These are phyloP conservation scores for Chelonus insularis DNA, from an alignment of 1,140 invertebrate genomes.

Conservation along the genomic window DNA sequence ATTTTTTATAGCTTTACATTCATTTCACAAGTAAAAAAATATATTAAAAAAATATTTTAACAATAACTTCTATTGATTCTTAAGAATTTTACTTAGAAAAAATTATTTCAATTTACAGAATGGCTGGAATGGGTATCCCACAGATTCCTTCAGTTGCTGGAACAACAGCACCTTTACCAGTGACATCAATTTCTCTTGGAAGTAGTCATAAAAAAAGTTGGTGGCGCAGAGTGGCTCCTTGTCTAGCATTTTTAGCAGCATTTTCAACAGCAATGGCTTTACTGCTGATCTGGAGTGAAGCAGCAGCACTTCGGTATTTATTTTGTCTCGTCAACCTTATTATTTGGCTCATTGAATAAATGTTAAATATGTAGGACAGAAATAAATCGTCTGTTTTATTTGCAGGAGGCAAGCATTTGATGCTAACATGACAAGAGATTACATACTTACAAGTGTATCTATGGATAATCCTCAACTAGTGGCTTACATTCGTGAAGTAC, in stretches of 20 bases:
- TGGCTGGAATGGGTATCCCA: slow-evolving; percentile 38
- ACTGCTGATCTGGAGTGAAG: slow-evolving; percentile 55
- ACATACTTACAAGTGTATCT: slow-evolving; percentile 69
- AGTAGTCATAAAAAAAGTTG: slow-evolving; percentile 44
- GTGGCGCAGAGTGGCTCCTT: slow-evolving; percentile 48
- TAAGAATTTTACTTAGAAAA: too few species aligned
- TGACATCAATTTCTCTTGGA: slow-evolving; percentile 18
- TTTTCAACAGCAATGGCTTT: slow-evolving; percentile 56
- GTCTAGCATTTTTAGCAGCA: slow-evolving; percentile 51
- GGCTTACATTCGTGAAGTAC: slow-evolving; percentile 70
- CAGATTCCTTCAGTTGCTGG: slow-evolving; percentile 26
- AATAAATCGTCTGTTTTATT: slow-evolving; percentile 5
- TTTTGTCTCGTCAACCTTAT: not conserved
- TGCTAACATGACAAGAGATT: slow-evolving; percentile 73
- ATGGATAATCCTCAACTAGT: slow-evolving; percentile 75
- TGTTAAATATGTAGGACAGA: not conserved
- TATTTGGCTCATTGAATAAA: not conserved
- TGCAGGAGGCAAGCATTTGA: slow-evolving; percentile 56
- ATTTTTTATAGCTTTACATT: too few species aligned
- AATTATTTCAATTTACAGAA: slow-evolving; percentile 34
- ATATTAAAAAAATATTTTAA: too few species aligned
- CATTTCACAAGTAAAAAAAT: too few species aligned
- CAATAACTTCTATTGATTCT: too few species aligned
- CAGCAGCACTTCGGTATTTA: slow-evolving; percentile 43
- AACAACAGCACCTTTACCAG: slow-evolving; percentile 21